Evolutionary conservation across 2,888 invertebrate genomes (phyloP).

Genomic region (Standfussiana lucernea): DNA sequence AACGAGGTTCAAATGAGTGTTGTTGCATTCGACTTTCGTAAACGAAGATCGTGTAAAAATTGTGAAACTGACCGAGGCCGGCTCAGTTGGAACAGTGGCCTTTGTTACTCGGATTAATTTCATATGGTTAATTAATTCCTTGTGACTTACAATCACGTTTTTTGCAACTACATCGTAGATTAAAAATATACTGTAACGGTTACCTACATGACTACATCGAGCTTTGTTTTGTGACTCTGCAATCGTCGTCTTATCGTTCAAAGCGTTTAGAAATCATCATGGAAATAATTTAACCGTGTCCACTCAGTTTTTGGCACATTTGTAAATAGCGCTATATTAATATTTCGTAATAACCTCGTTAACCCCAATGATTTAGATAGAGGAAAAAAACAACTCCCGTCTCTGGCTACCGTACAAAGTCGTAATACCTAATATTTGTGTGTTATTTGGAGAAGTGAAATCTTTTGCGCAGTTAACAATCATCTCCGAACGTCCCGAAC

Average conservation of each 20-base stretch:
- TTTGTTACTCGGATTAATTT: slow-evolving; percentile 79
- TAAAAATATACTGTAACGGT: not conserved
- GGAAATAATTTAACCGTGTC: not conserved
- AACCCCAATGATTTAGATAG: not conserved
- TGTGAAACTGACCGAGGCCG: slow-evolving; percentile 84
- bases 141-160: slow-evolving; percentile 63
- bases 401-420: slow-evolving; percentile 60
- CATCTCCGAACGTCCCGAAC: slow-evolving; percentile 34
- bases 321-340: not conserved
- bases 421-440: slow-evolving; percentile 71
- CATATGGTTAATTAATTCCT: slow-evolving; percentile 74
- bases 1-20: slow-evolving; percentile 76
- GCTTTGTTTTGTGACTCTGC: not conserved
- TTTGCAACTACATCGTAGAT: slow-evolving; percentile 52
- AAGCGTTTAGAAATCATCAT: not conserved
- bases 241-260: not conserved
- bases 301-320: not conserved
- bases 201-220: no score
- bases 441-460: slow-evolving; percentile 72
- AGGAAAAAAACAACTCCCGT: slow-evolving; percentile 9
- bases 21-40: slow-evolving; percentile 83
- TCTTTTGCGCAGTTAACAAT: slow-evolving; percentile 71
- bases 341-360: not conserved
- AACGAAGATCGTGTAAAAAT: slow-evolving; percentile 85
- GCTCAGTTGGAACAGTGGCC: slow-evolving; percentile 68